Base-by-base conservation (phyloP, 2,888 invertebrate genomes). In the Euplagia quadripunctaria region DNA sequence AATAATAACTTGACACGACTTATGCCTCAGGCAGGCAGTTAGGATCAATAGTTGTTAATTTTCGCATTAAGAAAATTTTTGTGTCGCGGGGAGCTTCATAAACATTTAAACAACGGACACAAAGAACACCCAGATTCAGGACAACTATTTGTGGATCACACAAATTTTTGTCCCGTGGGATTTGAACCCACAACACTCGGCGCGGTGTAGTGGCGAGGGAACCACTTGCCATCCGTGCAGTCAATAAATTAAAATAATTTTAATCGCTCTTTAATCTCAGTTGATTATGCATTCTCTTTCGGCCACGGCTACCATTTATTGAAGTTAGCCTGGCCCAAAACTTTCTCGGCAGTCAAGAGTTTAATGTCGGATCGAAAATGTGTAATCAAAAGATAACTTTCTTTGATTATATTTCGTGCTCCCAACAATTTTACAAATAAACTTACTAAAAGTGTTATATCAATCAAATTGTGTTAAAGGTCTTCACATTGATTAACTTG, bases 381-480 rank as follows among this genome's bases (percentile, higher is more conserved):
- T 84, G 76, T 76, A 74, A 78, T 86, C 84, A 84, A 85, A 84
- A 79, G 76, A 75, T 79, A 84, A 82, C 85, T 81, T 84, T 85
- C 88, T 87, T 87, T 85, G 87, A 88, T 86, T 85, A 78, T 78
- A 77, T 82, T 76, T 76, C 70, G 74, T 85, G 80, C 14, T 61
- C 14, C 61, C 31, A 61, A 58, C 58, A 55, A 61, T 9, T 61
- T 61, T 61, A 61, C 31, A 31, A 61, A 61, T 31, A 61, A 61
- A 61, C 61, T 20, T 31, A 31, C 61, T 61, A 6, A 61, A 61
- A 61, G 61, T 61, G 31, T 61, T 61, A 6, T 31, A 61, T 31
- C 61, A 61, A 5, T 61, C 14, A 61, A 31, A 61, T 58, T 61
- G 31, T 61, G 61, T 61, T 61, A 7, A 31, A 31, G 14, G 12